Evolutionary conservation across 1,140 invertebrate genomes (phyloP), one percentile per base, ranked within the genome.

Genomic region (Temnothorax nylanderi): DNA sequence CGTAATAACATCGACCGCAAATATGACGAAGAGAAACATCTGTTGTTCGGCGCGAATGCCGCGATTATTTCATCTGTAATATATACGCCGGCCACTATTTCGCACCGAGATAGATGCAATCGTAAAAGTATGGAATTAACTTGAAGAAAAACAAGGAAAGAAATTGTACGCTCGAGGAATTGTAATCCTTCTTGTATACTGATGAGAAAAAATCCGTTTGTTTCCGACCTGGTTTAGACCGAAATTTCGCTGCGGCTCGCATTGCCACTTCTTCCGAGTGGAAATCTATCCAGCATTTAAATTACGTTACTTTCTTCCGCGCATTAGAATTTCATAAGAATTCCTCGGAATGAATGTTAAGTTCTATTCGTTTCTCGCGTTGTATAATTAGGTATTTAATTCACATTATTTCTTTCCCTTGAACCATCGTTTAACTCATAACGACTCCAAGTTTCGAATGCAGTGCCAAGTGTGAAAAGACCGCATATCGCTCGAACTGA

Each of bases 401-500:
- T 80, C 44, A 34, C 34, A 44, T 78, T 37, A 13, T n/a, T 8
- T 34, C 44, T 37, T 54, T 44, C 51, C 4, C 8, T 54, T 18
- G 34, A 71, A 32, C 44, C 64, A 56, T 71, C 49, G n/a, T 44
- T 81, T 67, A 80, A 67, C 26, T 67, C 34, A 4, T 32, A 56
- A 81, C 16, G 6, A 47, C 26, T 72, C 10, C 1, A 81, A 69
- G 65, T 71, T 72, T 44, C 47, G 26, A 26, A 7, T 16, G 34
- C 16, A 51, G 8, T 44, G 34, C 4, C 13, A 47, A 85, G 11
- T 21, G 6, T 76, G 69, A 89, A 86, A 89, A 78, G 34, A 26
- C 3, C 44, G 11, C 5, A 10, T 65, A 49, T 41, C 58, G 51
- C 34, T 0, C 21, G n/a, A 54, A 44, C 34, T 67, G 74, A 86